Conservation (phyloP, 2,797 vertebrate genomes). For the Mareca penelope region DNA sequence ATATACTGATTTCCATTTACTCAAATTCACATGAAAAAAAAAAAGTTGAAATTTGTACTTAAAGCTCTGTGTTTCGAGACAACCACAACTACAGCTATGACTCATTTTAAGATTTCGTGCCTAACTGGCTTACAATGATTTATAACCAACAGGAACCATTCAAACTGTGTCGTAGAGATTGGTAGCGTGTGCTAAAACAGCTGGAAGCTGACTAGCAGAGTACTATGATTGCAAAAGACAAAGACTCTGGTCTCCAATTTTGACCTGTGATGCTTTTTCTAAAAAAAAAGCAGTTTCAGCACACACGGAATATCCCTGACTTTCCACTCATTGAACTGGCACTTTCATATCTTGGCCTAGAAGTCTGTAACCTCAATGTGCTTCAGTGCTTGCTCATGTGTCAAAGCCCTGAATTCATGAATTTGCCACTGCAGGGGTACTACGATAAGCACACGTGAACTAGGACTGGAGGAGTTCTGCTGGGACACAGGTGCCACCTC, state of each 20-base stretch:
- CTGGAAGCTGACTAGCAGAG: neutral
- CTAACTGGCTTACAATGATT: neutral
- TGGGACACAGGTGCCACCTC: neutral
- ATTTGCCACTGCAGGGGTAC: neutral
- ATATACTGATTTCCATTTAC: neutral
- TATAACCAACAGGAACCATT: neutral
- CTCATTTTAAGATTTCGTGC: neutral
- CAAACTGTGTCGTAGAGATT: neutral
- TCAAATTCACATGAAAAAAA: neutral
- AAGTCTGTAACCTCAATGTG: neutral
- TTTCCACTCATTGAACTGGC: accelerated
- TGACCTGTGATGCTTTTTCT: neutral
- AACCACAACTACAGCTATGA: neutral
- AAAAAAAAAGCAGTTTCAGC: neutral
- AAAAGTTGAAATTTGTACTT: neutral
- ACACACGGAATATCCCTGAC: neutral
- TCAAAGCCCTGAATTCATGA: neutral
- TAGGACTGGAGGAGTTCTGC: neutral
- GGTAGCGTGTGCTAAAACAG: neutral
- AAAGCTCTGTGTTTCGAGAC: neutral
- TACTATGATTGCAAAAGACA: neutral
- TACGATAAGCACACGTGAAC: accelerated
- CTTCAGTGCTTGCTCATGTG: neutral
- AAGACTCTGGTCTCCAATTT: neutral
- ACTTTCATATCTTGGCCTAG: neutral